Evolutionary conservation across 2,888 invertebrate species (phyloP).

Genomic region (Amphipyra tragopoginis): DNA sequence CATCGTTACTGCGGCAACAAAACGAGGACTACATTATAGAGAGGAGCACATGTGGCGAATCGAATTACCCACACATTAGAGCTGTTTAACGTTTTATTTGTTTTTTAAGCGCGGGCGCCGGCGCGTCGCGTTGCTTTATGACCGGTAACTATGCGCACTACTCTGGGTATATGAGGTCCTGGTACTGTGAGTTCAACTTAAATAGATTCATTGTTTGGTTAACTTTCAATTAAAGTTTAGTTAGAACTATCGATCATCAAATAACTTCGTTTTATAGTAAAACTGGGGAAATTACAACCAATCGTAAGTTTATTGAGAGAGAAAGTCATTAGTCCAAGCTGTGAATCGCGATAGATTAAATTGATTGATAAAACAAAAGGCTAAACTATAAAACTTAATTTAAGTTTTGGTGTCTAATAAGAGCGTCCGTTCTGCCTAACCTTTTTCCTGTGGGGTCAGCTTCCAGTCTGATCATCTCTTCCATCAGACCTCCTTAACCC

Average conservation of each 20-base stretch:
- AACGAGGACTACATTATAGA: slow-evolving; percentile 50
- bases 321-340: no score
- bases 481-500: no score
- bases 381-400: no score
- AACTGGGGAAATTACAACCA: no score
- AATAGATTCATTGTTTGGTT: slow-evolving; percentile 44
- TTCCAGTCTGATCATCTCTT: no score
- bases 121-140: slow-evolving; percentile 56
- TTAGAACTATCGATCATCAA: slow-evolving; percentile 1
- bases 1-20: slow-evolving; percentile 55
- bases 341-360: no score
- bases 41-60: slow-evolving; percentile 63
- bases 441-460: no score
- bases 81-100: slow-evolving; percentile 61
- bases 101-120: slow-evolving; percentile 58
- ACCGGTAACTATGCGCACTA: slow-evolving; percentile 47
- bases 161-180: slow-evolving; percentile 43
- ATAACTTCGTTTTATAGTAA: no score
- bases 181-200: slow-evolving; percentile 32
- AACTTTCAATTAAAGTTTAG: slow-evolving; percentile 22
- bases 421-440: no score
- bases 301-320: no score
- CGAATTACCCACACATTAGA: slow-evolving; percentile 66
- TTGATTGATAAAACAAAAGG: no score
- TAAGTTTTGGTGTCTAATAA: no score